Evolutionary conservation across 2,888 invertebrate genomes (phyloP), one percentile per base, ranked within the genome.

Genomic region (Apodemia duryi): DNA sequence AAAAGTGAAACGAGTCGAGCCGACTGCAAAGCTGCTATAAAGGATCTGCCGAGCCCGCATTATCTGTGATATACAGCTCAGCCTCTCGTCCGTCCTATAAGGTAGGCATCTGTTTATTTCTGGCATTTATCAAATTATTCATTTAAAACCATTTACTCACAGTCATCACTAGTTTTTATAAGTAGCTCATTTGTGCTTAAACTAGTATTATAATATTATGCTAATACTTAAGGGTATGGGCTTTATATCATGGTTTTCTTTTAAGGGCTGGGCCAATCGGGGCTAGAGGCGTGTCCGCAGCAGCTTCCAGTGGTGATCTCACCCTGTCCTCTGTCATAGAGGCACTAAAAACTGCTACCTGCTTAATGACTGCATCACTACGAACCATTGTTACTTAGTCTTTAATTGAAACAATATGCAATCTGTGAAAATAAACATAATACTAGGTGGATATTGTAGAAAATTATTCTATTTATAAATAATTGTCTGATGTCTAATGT

Each of bases 191-290:
- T 57, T 57, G 29, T 57, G 54, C 54, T 57, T 57, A 11, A 13
- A 29, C 54, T 57, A 57, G 38, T 61, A 61, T 21, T 57, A 57
- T 63, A 63, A 10, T 28, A 65, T 62, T 65, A 57, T 21, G 54
- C 29, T 29, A 57, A 29, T 57, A 13, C 29, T 57, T 28, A n/a
- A 49, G 46, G 43, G 29, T 43, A 21, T 41, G 65, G 61, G 52
- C 49, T 52, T 61, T 57, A 60, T 54, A 38, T 41, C 13, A 46
- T 57, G 46, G 63, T 68, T 62, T 70, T 73, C 67, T 70, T 86
- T 85, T 69, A 89, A 93, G 93, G 94, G 94, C 94, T 94, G 93
- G 93, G 93, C 91, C 88, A 94, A 93, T 94, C 91, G 93, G 94
- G 94, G 93, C 94, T 93, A 91, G 92, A 92, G 92, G 91, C 90